phyloP scores from a whole-genome alignment of 1,140 invertebrate species.

The Panonychus citri region DNA sequence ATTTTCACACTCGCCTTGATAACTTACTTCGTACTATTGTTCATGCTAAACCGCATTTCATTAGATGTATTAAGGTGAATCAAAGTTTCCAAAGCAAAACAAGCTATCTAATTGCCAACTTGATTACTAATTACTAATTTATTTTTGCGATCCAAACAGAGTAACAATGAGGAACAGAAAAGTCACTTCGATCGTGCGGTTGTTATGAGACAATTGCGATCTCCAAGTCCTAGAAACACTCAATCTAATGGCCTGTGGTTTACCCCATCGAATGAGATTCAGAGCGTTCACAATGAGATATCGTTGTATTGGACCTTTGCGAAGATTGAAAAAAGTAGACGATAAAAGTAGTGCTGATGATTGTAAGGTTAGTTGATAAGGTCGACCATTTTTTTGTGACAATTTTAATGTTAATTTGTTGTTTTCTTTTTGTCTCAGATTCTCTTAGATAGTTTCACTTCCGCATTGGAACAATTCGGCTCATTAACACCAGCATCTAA shows the following conservation, averaged over 20 bases:
- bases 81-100: no score
- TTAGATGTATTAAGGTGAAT: slow-evolving; percentile 50
- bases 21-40: slow-evolving; percentile 70
- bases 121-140: background rate
- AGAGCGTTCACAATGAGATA: slow-evolving; percentile 76
- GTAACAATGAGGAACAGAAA: slow-evolving; percentile 47
- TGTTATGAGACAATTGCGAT: slow-evolving; percentile 60
- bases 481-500: slow-evolving; percentile 28
- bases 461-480: background rate
- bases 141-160: slow-evolving; percentile 19
- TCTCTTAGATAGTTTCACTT: slow-evolving; percentile 31
- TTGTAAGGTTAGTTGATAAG: slow-evolving; percentile 29
- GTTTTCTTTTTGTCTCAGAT: slow-evolving; percentile 1
- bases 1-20: slow-evolving; percentile 76
- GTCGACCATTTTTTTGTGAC: no score
- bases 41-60: slow-evolving; percentile 77
- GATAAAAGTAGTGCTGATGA: slow-evolving; percentile 54
- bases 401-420: background rate
- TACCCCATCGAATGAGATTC: slow-evolving; percentile 79
- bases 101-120: no score
- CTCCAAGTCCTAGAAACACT: slow-evolving; percentile 80
- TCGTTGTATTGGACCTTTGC: slow-evolving; percentile 49
- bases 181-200: slow-evolving; percentile 51
- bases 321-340: slow-evolving; percentile 43
- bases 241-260: slow-evolving; percentile 65